These are phyloP conservation scores for Actinopyga echinites DNA, from an alignment of 53 echinoderm and acorn worm species.

Conservation along the genomic window DNA sequence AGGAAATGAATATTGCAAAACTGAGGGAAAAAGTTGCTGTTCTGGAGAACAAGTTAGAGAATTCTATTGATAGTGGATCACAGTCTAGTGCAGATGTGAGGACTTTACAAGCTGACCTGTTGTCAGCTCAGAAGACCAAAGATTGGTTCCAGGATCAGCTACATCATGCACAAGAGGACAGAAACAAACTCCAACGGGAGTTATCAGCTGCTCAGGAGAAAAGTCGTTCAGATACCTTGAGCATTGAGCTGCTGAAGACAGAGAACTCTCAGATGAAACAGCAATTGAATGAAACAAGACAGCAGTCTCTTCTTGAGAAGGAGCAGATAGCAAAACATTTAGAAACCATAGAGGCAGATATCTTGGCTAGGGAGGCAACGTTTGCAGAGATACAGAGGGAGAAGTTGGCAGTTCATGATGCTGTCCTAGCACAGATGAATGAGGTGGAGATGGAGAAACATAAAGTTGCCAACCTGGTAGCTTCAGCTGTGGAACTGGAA, in stretches of 20 bases:
- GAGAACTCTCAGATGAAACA: constrained; percentile 89
- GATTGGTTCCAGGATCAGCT: constrained; percentile 99
- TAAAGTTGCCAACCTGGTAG: constrained; percentile 76
- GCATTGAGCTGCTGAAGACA: constrained; percentile 82
- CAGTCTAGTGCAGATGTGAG: constrained; percentile 66
- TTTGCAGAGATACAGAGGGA: constrained; percentile 87
- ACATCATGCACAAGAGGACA: constrained; percentile 78
- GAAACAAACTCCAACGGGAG: constrained; percentile 79
- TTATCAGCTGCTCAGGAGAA: constrained; percentile 71
- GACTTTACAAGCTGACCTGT: constrained; percentile 69
- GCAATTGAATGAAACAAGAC: constrained; percentile 72
- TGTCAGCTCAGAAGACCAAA: constrained; percentile 72
- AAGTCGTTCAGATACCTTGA: constrained; percentile 59
- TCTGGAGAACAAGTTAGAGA: constrained; percentile 74
- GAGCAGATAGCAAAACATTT: constrained; percentile 94
- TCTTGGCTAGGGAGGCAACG: constrained; percentile 85
- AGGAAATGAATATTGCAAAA: constrained; percentile 63
- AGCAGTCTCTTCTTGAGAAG: constrained; percentile 87
- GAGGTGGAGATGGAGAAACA: constrained; percentile 91
- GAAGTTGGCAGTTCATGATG: constrained; percentile 87
- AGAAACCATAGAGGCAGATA: constrained; percentile 98
- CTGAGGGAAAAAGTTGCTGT: constrained; percentile 69
- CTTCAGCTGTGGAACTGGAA: constrained; percentile 85
- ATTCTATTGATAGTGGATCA: constrained; percentile 71
- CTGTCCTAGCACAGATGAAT: constrained; percentile 83